Conservation (phyloP, 2,113 vertebrate species). For the Cygnus buccinator region DNA sequence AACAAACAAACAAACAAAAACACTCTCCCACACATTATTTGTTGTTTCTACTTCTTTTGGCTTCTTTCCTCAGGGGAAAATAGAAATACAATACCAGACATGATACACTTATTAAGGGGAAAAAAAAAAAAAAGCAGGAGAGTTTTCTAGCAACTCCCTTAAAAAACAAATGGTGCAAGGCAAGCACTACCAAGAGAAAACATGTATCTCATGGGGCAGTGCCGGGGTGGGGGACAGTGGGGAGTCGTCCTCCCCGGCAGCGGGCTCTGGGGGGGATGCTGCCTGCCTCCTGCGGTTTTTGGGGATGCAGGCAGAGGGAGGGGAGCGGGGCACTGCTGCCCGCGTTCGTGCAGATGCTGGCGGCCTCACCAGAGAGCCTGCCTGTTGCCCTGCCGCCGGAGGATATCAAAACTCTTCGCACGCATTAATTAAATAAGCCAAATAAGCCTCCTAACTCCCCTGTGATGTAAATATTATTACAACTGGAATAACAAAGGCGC, state of each 20-base stretch:
- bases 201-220: not conserved
- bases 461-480: not conserved
- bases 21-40: constrained; percentile 26
- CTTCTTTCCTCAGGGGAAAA: constrained; percentile 15
- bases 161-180: not conserved
- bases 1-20: not conserved
- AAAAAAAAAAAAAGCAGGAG: not conserved
- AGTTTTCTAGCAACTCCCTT: constrained; percentile 47
- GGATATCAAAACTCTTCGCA: not conserved
- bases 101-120: not conserved
- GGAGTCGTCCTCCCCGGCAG: not conserved
- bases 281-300: not conserved
- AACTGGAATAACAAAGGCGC: not conserved
- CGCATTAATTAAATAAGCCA: not conserved
- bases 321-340: not conserved
- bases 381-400: not conserved
- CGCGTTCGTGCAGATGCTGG: too few relatives aligned
- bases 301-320: not conserved
- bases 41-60: constrained; percentile 31
- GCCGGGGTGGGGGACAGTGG: fast-evolving
- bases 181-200: not conserved
- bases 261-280: not conserved
- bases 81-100: constrained; percentile 45
- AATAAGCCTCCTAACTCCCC: not conserved
- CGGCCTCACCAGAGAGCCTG: not conserved